phyloP scores from a whole-genome alignment of 2,797 vertebrate genomes.

The Sarcophilus harrisii region DNA sequence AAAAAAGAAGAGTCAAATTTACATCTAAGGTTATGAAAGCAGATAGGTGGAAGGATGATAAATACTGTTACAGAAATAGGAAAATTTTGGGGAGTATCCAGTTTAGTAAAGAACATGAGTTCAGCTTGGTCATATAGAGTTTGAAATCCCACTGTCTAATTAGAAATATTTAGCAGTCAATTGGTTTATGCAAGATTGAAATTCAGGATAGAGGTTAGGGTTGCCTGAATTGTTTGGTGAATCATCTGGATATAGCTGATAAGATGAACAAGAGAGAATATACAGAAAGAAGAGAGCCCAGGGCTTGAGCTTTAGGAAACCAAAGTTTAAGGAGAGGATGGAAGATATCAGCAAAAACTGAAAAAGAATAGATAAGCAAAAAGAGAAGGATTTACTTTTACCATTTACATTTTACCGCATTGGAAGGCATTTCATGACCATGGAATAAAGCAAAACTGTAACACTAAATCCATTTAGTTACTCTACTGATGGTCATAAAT shows the following conservation, averaged over 20 bases:
- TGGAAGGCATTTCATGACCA: neutral
- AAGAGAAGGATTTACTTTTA: neutral
- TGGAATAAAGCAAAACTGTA: neutral
- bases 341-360: neutral
- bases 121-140: neutral
- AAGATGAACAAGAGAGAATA: neutral
- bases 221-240: neutral
- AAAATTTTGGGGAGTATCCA: neutral
- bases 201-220: neutral
- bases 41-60: neutral
- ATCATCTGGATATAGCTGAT: neutral
- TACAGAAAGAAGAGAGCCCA: neutral
- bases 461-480: neutral
- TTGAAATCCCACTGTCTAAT: neutral
- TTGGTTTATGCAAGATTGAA: neutral
- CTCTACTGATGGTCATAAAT: neutral
- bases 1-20: neutral
- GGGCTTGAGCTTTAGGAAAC: neutral
- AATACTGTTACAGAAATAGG: neutral
- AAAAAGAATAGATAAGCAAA: neutral
- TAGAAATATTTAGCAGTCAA: neutral
- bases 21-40: neutral
- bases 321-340: neutral
- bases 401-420: neutral
- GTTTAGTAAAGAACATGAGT: neutral